Base-by-base conservation (phyloP, 2,888 invertebrate genomes). In the Yponomeuta malinellus region DNA sequence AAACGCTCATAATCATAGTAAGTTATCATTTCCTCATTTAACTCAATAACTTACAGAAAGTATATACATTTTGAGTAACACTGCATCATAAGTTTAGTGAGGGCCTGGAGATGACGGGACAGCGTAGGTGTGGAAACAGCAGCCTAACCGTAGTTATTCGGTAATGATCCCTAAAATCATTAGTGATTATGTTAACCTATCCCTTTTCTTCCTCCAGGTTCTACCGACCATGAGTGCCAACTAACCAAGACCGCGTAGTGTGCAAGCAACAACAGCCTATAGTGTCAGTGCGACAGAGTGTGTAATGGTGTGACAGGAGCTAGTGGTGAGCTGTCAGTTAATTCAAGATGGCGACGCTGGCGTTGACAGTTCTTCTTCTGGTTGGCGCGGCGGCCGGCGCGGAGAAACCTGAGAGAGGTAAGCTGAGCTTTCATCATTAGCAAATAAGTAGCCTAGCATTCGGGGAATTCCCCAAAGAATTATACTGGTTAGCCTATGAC, bases 331-430 rank as follows among this genome's bases (percentile, higher is more conserved):
- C 23, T 68, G 68, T n/a, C 23, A 43, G 31, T 33, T 31, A 65
- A 31, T 65, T 33, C 37, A 68, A 68, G 43, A 68, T 68, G 68
- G 68, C 68, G 68, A 48, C 68, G 33, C 10, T 43, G 33, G 68
- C 33, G n/a, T 68, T 68, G 68, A 68, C 68, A 68, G 68, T 68
- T 68, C 23, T 67, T 15, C 67, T 68, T 31, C 37, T 68, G 68
- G 68, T 43, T 68, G n/a, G 2, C 48, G 33, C 43, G 37, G n/a
- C 23, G 29, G 48, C 37, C 15, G 43, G 37, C 33, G 68, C 48
- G 12, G 68, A 37, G 8, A n/a, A 15, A 15, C 37, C 48, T 48
- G 68, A 68, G 37, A 68, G 68, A 68, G 68, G 68, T 68, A 48
- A 68, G 52, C 52, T 52, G 23, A 52, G 10, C 12, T 52, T 9